These are phyloP conservation scores for Neotoxoptera formosana DNA, from an alignment of 1,140 invertebrate genomes.

Conservation along the genomic window DNA sequence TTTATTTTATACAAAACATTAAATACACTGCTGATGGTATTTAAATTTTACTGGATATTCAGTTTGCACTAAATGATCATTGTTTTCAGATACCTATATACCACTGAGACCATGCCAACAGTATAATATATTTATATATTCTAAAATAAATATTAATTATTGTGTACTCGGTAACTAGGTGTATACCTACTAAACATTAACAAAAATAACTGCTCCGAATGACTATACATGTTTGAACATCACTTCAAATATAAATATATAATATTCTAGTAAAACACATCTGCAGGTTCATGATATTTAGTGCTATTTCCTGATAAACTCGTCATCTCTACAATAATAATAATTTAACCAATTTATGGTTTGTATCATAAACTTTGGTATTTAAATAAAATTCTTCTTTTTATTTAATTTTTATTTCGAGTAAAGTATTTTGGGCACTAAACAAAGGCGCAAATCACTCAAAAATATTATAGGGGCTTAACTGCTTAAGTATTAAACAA, in stretches of 20 bases:
- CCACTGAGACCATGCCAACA: neutral
- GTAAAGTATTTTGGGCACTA: neutral
- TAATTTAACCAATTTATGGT: neutral
- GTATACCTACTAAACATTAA: neutral
- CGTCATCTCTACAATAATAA: neutral
- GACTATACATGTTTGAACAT: neutral
- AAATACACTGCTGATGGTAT: neutral
- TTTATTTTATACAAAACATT: neutral
- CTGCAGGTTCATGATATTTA: neutral
- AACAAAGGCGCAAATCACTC: too few species aligned
- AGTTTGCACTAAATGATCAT: neutral
- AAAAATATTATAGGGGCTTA: too few species aligned
- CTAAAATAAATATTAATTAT: conserved; percentile 23
- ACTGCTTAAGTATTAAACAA: too few species aligned
- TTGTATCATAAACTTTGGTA: neutral
- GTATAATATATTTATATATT: conserved; percentile 15
- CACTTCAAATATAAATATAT: too few species aligned
- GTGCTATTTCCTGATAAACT: neutral
- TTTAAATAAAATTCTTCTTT: neutral
- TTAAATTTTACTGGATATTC: neutral
- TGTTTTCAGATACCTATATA: neutral
- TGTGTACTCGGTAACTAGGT: neutral
- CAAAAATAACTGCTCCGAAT: neutral
- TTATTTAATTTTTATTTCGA: neutral
- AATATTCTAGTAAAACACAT: neutral